These are phyloP conservation scores for Sinonovacula constricta DNA, from an alignment of 1,140 invertebrate genomes.

Conservation along the genomic window DNA sequence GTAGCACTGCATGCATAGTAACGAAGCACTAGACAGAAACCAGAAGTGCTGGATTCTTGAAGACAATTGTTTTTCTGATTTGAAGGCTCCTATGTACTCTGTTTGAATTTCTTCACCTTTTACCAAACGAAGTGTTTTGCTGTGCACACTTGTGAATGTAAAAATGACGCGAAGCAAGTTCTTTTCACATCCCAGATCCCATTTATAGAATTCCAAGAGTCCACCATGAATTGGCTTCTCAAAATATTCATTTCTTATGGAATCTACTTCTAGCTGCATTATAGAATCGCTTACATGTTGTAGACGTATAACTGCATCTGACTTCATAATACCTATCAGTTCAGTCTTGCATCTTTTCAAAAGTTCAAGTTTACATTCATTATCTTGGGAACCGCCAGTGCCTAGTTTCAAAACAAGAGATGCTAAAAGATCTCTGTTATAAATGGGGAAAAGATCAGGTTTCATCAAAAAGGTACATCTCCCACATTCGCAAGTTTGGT, in stretches of 20 bases:
- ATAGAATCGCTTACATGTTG: not conserved
- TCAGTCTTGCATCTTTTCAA: constrained; percentile 3
- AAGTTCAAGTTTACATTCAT: not conserved
- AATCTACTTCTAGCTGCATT: not conserved
- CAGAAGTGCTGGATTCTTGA: constrained; percentile 53
- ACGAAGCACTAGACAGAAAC: constrained; percentile 24
- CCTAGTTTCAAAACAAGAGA: constrained; percentile 49
- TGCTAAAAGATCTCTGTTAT: constrained; percentile 45
- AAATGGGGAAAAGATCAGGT: constrained; percentile 45
- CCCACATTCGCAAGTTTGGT: constrained; percentile 23
- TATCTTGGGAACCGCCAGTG: not conserved
- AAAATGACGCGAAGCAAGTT: constrained; percentile 12
- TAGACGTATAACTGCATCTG: constrained; percentile 57
- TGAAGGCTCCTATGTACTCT: constrained; percentile 57
- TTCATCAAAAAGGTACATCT: constrained; percentile 20
- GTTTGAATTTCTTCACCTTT: constrained; percentile 9
- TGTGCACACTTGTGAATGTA: constrained; percentile 55
- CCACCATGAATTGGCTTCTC: constrained; percentile 56
- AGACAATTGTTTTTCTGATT: constrained; percentile 62
- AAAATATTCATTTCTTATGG: constrained; percentile 43
- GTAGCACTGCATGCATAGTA: constrained; percentile 55
- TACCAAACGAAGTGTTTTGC: constrained; percentile 23
- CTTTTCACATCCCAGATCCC: not conserved
- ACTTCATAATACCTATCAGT: constrained; percentile 49
- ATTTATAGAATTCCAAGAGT: constrained; percentile 19